These are phyloP conservation scores for Drepana arcuata DNA, from an alignment of 1,140 invertebrate species.

Conservation along the genomic window DNA sequence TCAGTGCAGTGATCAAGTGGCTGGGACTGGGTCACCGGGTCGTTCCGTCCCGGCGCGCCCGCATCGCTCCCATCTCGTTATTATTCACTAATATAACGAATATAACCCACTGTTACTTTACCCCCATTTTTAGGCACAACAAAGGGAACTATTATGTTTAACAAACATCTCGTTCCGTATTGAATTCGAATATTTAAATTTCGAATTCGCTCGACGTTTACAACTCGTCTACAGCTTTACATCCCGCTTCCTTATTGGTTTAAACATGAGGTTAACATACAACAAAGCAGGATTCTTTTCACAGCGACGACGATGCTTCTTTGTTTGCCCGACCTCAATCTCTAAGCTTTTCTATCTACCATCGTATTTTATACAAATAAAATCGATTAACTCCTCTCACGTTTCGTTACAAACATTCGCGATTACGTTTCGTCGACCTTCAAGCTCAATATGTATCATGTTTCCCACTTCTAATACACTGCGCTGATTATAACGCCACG, in stretches of 20 bases:
- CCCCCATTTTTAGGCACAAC: conserved; percentile 14
- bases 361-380: too few relatives aligned
- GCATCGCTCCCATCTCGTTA: conserved; percentile 36
- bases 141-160: conserved; percentile 1
- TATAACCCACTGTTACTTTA: conserved; percentile 22
- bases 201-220: conserved; percentile 6
- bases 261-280: conserved; percentile 3
- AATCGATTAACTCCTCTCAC: conserved; percentile 15
- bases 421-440: conserved; percentile 20
- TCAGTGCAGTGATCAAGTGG: conserved; percentile 45
- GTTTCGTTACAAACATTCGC: conserved; percentile 14
- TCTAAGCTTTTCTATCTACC: conserved; percentile 7
- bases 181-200: conserved; percentile 3
- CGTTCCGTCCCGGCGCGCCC: conserved; percentile 32
- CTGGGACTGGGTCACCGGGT: conserved; percentile 50
- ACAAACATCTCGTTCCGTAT: not conserved
- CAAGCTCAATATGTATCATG: conserved; percentile 18
- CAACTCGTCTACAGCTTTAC: conserved; percentile 7
- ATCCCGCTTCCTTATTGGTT: conserved; percentile 10
- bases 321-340: conserved; percentile 3
- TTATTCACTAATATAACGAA: conserved; percentile 23
- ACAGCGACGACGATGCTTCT: too few relatives aligned
- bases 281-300: too few relatives aligned
- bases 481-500: conserved; percentile 30
- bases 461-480: conserved; percentile 27